These are phyloP conservation scores for Sphaerodactylus townsendi DNA, from an alignment of 2,113 vertebrate species.

Conservation along the genomic window DNA sequence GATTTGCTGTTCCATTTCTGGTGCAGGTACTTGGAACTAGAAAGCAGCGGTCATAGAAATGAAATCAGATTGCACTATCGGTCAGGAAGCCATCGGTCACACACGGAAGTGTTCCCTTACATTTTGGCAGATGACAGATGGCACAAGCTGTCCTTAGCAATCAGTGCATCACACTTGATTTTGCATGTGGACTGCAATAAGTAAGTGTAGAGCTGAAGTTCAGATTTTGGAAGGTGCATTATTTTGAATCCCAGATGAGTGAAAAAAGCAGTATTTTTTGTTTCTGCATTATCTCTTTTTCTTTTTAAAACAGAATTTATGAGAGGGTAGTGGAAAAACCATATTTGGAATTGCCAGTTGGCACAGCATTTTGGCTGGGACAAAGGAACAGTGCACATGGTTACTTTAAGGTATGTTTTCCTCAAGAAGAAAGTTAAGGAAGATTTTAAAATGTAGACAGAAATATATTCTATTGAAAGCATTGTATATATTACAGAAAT, in stretches of 20 bases:
- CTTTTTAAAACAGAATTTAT: slow-evolving; percentile 85
- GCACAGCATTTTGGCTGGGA: slow-evolving; percentile 92
- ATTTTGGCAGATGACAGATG: slow-evolving; percentile 94
- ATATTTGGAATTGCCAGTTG: slow-evolving; percentile 88
- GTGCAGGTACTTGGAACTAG: slow-evolving; percentile 91
- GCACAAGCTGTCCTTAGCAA: slow-evolving; percentile 92
- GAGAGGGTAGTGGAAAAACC: slow-evolving; percentile 93
- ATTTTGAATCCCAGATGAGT: slow-evolving; percentile 11
- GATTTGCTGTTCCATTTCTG: slow-evolving; percentile 36
- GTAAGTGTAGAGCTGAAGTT: slow-evolving; percentile 70
- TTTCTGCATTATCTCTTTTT: slow-evolving; percentile 35
- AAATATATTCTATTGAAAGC: neutral
- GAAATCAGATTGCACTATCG: slow-evolving; percentile 95
- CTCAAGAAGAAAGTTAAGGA: neutral
- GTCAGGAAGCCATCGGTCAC: slow-evolving; percentile 84
- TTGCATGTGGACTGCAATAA: slow-evolving; percentile 96
- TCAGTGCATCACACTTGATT: slow-evolving; percentile 94
- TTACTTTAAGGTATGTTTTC: slow-evolving; percentile 89
- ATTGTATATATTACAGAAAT: neutral
- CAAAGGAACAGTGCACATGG: slow-evolving; percentile 95
- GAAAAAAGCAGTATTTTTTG: neutral
- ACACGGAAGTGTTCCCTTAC: slow-evolving; percentile 95
- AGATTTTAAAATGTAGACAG: neutral
- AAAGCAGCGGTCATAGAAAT: slow-evolving; percentile 95
- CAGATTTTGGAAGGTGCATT: neutral